Evolutionary conservation across 2,888 invertebrate genomes (phyloP), one percentile per base, ranked within the genome.

Genomic region (Pegoplata infirma): DNA sequence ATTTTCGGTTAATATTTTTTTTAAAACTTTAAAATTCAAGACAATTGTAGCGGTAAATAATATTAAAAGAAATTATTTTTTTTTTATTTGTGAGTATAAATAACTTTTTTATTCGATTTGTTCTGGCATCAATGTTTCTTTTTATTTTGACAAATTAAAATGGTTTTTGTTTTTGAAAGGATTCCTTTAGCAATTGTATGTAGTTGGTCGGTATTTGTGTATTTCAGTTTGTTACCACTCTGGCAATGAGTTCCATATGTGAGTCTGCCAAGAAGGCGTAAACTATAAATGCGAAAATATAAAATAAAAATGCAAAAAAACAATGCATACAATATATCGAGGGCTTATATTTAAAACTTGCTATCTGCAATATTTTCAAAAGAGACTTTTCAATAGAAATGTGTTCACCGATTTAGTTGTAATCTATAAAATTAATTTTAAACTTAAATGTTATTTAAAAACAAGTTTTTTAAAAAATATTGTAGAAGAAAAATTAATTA

Each of bases 101-200:
- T n/a, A n/a, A n/a, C n/a, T n/a, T n/a, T n/a, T n/a, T n/a, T n/a
- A n/a, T n/a, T n/a, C n/a, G n/a, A n/a, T n/a, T n/a, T n/a, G n/a
- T n/a, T n/a, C n/a, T n/a, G n/a, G n/a, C n/a, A 47, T 47, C 36
- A 8, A 21, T 71, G 51, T 40, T 59, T 12, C 53, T n/a, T n/a
- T n/a, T n/a, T n/a, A 63, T 67, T 75, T 75, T 79, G 79, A 79
- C 79, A 79, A 79, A 79, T 79, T 75, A 79, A 79, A 79, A 75
- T 79, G 68, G 79, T 71, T 75, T n/a, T 79, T 66, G 71, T 55
- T 79, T 79, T 67, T 79, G 79, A 79, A 79, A 67, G 79, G 51
- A 72, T 72, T 79, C 75, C 74, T 68, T 74, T 28, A 58, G 64
- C 63, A 71, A 44, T 25, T 55, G 67, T n/a, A n/a, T n/a, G n/a